Conservation (phyloP, 2,888 invertebrate genomes). For the Caenorhabditis zanzibari region DNA sequence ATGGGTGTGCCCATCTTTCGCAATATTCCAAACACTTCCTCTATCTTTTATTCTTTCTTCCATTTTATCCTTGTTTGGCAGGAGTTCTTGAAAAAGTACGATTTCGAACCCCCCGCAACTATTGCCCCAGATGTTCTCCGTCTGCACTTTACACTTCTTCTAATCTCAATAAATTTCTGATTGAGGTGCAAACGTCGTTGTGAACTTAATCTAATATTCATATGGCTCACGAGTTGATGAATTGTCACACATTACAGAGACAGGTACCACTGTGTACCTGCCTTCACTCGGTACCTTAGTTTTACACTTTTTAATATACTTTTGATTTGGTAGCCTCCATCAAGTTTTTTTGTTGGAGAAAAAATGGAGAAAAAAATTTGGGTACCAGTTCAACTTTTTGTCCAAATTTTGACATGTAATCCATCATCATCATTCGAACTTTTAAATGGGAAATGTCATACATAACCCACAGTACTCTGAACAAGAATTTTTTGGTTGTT, state of each 20-base stretch:
- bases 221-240: slow-evolving; percentile 28
- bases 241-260: slow-evolving; percentile 29
- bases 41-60: slow-evolving; percentile 4
- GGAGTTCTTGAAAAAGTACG: not conserved
- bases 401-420: slow-evolving; percentile 29
- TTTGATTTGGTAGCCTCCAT: not conserved
- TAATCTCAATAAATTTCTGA: slow-evolving; percentile 34
- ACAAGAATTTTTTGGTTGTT: slow-evolving; percentile 14
- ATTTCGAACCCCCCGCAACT: not conserved
- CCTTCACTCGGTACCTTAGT: not conserved
- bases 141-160: slow-evolving; percentile 33
- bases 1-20: slow-evolving; percentile 38
- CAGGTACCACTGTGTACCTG: slow-evolving; percentile 22
- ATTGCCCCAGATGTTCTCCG: slow-evolving; percentile 25
- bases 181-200: slow-evolving; percentile 2
- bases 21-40: slow-evolving; percentile 22
- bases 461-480: slow-evolving; percentile 14
- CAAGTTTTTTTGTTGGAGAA: slow-evolving; percentile 5
- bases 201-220: slow-evolving; percentile 40
- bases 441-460: slow-evolving; percentile 15
- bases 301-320: not conserved
- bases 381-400: slow-evolving; percentile 14
- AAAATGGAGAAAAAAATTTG: slow-evolving; percentile 5
- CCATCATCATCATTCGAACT: slow-evolving; percentile 44
- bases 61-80: not conserved